Evolutionary conservation across 2,888 invertebrate species (phyloP), one percentile per base, ranked within the genome.

Genomic region (Laothoe populi): DNA sequence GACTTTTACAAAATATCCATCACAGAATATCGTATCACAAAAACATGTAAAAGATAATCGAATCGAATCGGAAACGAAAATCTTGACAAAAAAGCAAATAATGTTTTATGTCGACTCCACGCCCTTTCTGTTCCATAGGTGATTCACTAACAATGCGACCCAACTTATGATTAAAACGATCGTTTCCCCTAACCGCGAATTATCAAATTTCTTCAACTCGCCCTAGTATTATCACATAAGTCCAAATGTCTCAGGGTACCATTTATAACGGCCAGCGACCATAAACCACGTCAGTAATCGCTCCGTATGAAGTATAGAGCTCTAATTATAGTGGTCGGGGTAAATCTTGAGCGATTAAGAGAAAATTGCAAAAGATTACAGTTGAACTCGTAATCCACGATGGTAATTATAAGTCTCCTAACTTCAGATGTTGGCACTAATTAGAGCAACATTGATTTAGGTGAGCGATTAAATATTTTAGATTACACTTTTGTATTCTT

Each of bases 151-250:
- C 88, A 86, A 88, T 86, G 82, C 82, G 83, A 85, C 84, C 82
- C 75, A 82, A 83, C 83, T 88, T 87, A 86, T 92, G 89, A 92
- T 92, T 91, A 92, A 92, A 91, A 88, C 78, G 86, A 87, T 86
- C 90, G 86, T 88, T 90, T 86, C 77, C 78, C 73, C 85, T 86
- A 91, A 90, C 92, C 90, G 86, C 85, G 88, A 88, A 92, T 92
- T 92, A 92, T 92, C 92, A 89, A 91, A 92, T 92, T 90, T 91
- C 90, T 85, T 85, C 75, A 79, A 81, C 83, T 87, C 81, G 85
- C 89, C 89, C 88, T 90, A 89, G 85, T 72, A 91, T 91, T 91
- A 92, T 89, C 90, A 89, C 88, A 91, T 90, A 89, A 88, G 89
- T 89, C 88, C 88, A 88, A 90, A 89, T 90, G 89, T 92, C 90